Conservation (phyloP, 2,797 vertebrate species). For the Pteronotus mesoamericanus region DNA sequence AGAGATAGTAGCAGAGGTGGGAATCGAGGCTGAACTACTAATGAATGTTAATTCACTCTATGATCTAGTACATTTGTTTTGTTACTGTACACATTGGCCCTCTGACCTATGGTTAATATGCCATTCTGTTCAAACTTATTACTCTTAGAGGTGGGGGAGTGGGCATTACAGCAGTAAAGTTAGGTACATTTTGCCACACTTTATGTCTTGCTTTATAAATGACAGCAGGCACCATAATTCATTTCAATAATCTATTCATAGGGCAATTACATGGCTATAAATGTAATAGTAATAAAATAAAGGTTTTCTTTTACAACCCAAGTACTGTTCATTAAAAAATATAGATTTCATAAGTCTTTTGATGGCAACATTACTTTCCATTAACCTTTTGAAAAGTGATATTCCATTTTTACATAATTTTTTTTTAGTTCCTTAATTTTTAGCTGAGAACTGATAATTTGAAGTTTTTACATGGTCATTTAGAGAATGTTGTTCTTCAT, state of each 20-base stretch:
- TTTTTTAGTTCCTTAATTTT: constrained; percentile 34
- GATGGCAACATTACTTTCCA: constrained; percentile 11
- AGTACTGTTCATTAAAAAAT: constrained; percentile 37
- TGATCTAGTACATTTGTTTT: constrained; percentile 77
- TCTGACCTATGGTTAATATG: constrained; percentile 75
- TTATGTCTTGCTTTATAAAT: constrained; percentile 61
- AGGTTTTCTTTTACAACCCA: constrained; percentile 21
- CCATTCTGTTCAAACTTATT: constrained; percentile 67
- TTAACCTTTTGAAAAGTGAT: constrained; percentile 22
- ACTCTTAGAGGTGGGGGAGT: constrained; percentile 47
- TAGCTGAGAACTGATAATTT: neutral
- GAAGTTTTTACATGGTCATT: neutral
- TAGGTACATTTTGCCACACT: constrained; percentile 31
- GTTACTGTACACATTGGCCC: constrained; percentile 72
- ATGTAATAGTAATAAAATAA: constrained; percentile 45
- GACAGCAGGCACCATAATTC: constrained; percentile 45
- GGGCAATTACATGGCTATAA: neutral
- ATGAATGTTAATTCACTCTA: constrained; percentile 75
- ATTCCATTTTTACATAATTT: neutral
- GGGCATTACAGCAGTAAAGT: constrained; percentile 43
- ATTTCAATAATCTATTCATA: constrained; percentile 9
- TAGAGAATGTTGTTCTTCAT: neutral
- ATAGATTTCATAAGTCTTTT: neutral
- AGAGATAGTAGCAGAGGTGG: constrained; percentile 69
- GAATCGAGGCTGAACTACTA: constrained; percentile 76